phyloP scores from a whole-genome alignment of 1,140 invertebrate species.

The Macrosteles quadrilineatus region DNA sequence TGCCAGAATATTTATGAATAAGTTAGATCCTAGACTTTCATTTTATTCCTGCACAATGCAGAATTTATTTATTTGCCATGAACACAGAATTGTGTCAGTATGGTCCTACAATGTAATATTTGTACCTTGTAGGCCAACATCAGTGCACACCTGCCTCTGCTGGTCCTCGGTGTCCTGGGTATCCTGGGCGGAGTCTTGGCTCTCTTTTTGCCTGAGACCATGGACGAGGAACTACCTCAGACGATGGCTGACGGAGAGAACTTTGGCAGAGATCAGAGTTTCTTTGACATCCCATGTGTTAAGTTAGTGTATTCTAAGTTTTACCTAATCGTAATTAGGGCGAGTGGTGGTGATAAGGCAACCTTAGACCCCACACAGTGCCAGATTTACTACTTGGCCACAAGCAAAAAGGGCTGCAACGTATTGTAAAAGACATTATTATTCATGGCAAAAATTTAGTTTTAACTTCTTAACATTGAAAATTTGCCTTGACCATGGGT shows the following conservation, averaged over 20 bases:
- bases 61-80: too few species aligned
- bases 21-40: too few species aligned
- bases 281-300: slow-evolving; percentile 75
- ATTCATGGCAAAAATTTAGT: background rate
- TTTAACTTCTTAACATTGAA: too few species aligned
- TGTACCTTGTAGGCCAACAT: slow-evolving; percentile 71
- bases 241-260: slow-evolving; percentile 81
- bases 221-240: slow-evolving; percentile 78
- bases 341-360: background rate
- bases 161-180: slow-evolving; percentile 72
- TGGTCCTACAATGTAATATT: too few species aligned
- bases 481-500: too few species aligned
- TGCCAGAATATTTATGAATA: too few species aligned
- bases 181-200: slow-evolving; percentile 70
- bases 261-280: slow-evolving; percentile 74
- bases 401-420: background rate
- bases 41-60: too few species aligned
- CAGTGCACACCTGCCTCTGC: slow-evolving; percentile 66
- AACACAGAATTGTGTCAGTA: too few species aligned
- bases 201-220: slow-evolving; percentile 79
- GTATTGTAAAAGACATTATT: background rate
- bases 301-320: slow-evolving; percentile 11
- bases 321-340: background rate
- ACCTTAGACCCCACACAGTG: too few species aligned
- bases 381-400: background rate